Evolutionary conservation across 53 echinoderm and acorn worm genomes (phyloP).

Genomic region (Pentamera pediparva): DNA sequence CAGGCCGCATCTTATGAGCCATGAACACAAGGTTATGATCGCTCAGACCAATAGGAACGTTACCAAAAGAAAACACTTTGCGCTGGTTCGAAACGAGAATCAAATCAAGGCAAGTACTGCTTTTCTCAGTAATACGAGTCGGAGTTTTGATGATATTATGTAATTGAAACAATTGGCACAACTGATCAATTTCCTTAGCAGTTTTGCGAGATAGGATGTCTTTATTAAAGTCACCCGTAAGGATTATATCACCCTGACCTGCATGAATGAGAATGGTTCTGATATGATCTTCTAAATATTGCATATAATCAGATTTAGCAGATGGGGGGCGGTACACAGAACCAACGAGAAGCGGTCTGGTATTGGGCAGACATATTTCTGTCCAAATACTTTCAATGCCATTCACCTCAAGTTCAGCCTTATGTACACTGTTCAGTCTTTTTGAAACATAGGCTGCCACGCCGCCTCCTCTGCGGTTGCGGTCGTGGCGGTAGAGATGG

Average conservation of each 20-base stretch:
- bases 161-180: neutral
- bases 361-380: neutral
- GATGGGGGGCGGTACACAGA: neutral
- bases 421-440: neutral
- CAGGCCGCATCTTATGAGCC: neutral
- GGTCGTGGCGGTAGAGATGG: constrained; percentile 4
- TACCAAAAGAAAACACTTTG: neutral
- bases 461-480: neutral
- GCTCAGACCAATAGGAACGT: neutral
- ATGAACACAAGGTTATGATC: neutral
- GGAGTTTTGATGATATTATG: neutral
- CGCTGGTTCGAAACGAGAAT: neutral
- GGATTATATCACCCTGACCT: neutral
- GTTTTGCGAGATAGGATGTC: neutral
- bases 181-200: neutral
- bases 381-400: neutral
- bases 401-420: neutral
- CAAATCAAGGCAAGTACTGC: neutral
- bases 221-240: neutral
- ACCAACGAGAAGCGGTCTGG: neutral
- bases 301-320: neutral
- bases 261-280: neutral
- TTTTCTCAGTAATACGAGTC: neutral
- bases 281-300: neutral
- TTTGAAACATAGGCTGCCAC: neutral